Conservation (phyloP, 2,113 vertebrate species). For the Callospermophilus lateralis region DNA sequence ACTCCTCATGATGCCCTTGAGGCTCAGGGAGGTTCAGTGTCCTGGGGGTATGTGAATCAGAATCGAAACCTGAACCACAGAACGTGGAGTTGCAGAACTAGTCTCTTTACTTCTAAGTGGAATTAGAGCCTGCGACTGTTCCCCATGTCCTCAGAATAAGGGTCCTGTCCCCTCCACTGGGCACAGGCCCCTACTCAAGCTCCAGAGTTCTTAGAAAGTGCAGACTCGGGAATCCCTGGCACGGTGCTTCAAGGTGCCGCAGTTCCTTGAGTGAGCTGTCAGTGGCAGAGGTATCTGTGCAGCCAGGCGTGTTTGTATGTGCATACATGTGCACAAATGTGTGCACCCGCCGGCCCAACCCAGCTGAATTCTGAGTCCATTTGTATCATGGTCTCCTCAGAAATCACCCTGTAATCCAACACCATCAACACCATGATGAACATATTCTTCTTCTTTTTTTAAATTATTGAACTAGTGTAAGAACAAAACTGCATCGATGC, state of each 20-base stretch:
- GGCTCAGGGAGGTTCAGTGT: neutral
- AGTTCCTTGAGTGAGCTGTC: neutral
- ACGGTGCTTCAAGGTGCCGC: neutral
- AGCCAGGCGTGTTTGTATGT: accelerated
- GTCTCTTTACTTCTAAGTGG: neutral
- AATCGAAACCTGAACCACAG: neutral
- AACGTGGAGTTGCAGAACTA: neutral
- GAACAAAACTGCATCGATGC: neutral
- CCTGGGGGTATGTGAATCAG: too few relatives aligned
- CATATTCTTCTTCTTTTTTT: neutral
- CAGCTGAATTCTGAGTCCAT: too few relatives aligned
- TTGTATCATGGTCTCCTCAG: neutral
- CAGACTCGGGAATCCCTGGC: neutral
- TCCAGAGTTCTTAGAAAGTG: neutral
- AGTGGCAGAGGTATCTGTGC: neutral
- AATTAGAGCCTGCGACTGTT: neutral
- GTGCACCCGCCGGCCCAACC: too few relatives aligned
- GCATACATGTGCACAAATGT: accelerated
- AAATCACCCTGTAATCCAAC: accelerated
- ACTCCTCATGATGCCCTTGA: neutral
- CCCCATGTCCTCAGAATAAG: neutral
- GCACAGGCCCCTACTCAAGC: neutral
- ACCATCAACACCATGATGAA: accelerated
- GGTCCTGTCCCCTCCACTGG: too few relatives aligned
- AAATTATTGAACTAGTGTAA: neutral